A percentile compares a stretch with the other conserved stretches of the same genome.
Conservation (phyloP, 2,113 vertebrate genomes). For the Smithornis capensis region DNA sequence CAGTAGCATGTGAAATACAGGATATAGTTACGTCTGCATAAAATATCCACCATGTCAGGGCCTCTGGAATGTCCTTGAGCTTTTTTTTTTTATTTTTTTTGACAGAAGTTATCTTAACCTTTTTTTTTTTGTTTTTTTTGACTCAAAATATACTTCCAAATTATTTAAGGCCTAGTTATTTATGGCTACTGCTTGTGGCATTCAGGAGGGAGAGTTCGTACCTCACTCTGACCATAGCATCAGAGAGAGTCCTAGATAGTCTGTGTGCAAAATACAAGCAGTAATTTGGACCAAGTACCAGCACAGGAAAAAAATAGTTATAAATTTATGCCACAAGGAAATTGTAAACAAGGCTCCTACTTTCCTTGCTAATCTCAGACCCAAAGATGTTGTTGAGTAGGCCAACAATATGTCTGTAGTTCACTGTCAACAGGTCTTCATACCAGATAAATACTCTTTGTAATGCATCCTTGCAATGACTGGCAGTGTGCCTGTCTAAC, state of each 20-base stretch:
- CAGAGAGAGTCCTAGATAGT: background rate
- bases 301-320: background rate
- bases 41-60: background rate
- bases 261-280: background rate
- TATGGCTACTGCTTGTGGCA: background rate
- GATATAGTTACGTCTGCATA: background rate
- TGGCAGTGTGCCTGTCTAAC: background rate
- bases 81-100: background rate
- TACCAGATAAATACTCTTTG: background rate
- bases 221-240: background rate
- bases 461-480: background rate
- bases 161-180: background rate
- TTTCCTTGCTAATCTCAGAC: background rate
- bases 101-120: background rate
- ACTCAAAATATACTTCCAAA: background rate
- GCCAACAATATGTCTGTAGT: background rate
- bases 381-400: background rate
- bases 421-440: background rate
- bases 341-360: background rate
- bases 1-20: background rate
- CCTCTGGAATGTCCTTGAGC: background rate
- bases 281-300: background rate
- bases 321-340: background rate
- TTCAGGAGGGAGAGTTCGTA: background rate
- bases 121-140: background rate